Percentiles rank a stretch among this genome's conserved stretches.
phyloP scores from a whole-genome alignment of 2,113 vertebrate species.

The Elachura formosa region DNA sequence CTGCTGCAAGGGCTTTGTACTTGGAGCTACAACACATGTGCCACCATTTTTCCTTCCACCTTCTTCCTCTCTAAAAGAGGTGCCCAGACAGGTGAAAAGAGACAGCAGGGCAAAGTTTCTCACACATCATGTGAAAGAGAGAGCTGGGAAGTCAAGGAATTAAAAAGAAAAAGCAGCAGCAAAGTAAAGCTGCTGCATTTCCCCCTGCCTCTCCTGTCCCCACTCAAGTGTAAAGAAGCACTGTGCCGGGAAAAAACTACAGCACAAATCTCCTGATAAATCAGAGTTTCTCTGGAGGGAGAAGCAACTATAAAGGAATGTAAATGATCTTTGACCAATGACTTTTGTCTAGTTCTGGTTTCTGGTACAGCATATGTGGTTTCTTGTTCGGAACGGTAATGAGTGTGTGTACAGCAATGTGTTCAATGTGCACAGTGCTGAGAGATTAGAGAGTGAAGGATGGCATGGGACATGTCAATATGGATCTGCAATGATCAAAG shows the following conservation, averaged over 20 bases:
- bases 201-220: not conserved
- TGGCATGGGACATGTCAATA: slow-evolving; percentile 68
- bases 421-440: slow-evolving; percentile 44
- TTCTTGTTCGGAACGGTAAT: slow-evolving; percentile 36
- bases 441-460: slow-evolving; percentile 64
- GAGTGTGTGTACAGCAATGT: slow-evolving; percentile 43
- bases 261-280: slow-evolving; percentile 24
- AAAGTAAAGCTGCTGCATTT: not conserved
- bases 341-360: slow-evolving; percentile 52
- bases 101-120: not conserved
- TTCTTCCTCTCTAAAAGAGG: not conserved
- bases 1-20: not conserved
- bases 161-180: not conserved
- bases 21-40: not conserved
- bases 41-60: not conserved
- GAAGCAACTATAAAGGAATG: slow-evolving; percentile 51
- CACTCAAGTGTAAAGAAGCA: not conserved
- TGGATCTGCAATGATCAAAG: slow-evolving; percentile 68
- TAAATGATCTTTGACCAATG: slow-evolving; percentile 58
- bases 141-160: not conserved
- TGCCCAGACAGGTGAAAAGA: not conserved
- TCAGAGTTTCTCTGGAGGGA: slow-evolving; percentile 15
- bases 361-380: slow-evolving; percentile 16
- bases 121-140: rapidly evolving
- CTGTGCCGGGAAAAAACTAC: not conserved